A percentile compares a stretch with the other conserved stretches of the same genome.
phyloP scores from a whole-genome alignment of 1,140 invertebrate species.

The Gonioctena quinquepunctata region DNA sequence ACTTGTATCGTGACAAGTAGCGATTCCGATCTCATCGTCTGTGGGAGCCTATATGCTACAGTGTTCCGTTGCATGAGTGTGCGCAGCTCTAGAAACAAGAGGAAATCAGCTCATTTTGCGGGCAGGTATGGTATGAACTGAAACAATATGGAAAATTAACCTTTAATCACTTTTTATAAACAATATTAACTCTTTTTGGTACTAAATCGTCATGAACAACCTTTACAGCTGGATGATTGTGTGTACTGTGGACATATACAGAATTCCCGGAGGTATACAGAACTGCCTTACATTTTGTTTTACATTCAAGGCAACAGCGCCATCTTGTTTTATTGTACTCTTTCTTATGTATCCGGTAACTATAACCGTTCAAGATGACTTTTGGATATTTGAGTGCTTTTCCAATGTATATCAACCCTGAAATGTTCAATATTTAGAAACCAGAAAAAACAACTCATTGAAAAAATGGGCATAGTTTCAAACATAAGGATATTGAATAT shows the following conservation, averaged over 20 bases:
- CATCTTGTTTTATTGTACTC: conserved; percentile 15
- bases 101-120: no score
- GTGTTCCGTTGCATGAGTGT: no score
- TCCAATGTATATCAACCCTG: conserved; percentile 13
- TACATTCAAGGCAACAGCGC: conserved; percentile 7
- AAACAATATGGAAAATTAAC: no score
- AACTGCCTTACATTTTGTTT: conserved; percentile 19
- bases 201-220: conserved; percentile 7
- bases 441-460: no score
- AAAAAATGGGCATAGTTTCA: no score
- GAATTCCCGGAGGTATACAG: conserved; percentile 36
- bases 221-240: conserved; percentile 30
- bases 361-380: conserved; percentile 2
- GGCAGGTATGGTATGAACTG: no score
- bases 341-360: conserved; percentile 8
- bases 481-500: no score
- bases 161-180: no score
- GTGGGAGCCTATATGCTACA: no score
- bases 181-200: conserved; percentile 25
- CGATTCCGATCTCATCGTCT: no score
- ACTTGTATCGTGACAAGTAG: no score
- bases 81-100: no score
- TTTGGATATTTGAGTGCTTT: conserved; percentile 17
- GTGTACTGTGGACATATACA: conserved; percentile 27
- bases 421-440: not conserved